phyloP scores from a whole-genome alignment of 1,140 invertebrate species.

The Achatina immaculata region DNA sequence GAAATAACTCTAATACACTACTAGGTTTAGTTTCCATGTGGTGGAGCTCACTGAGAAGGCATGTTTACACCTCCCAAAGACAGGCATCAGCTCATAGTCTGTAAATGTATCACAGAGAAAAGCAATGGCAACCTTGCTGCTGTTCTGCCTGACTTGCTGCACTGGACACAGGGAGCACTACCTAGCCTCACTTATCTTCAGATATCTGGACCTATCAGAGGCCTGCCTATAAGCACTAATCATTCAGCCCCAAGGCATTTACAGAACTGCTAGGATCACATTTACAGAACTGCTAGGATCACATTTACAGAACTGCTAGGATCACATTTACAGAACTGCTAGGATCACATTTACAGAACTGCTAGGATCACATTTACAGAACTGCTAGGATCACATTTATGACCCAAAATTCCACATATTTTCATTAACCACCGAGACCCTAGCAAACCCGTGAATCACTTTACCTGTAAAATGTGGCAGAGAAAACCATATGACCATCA shows the following conservation, averaged over 20 bases:
- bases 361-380: no score
- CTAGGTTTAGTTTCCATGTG: neutral
- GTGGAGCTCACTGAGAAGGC: neutral
- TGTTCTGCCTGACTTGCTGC: neutral
- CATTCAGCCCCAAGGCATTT: neutral
- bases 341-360: no score
- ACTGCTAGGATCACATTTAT: no score
- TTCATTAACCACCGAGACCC: neutral
- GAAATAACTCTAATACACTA: no score
- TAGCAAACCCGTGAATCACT: neutral
- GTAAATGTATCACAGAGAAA: conserved; percentile 5
- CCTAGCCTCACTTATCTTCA: neutral
- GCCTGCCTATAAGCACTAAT: neutral
- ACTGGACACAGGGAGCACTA: neutral
- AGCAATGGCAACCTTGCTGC: neutral
- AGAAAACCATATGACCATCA: conserved; percentile 3
- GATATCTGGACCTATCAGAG: neutral
- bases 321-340: no score
- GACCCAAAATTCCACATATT: no score
- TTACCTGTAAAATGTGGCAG: conserved; percentile 17
- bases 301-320: no score
- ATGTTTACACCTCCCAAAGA: neutral
- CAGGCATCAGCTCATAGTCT: neutral
- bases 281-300: no score
- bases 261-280: no score